Evolutionary conservation across 2,113 vertebrate species (phyloP).

Genomic region (Paralichthys olivaceus): DNA sequence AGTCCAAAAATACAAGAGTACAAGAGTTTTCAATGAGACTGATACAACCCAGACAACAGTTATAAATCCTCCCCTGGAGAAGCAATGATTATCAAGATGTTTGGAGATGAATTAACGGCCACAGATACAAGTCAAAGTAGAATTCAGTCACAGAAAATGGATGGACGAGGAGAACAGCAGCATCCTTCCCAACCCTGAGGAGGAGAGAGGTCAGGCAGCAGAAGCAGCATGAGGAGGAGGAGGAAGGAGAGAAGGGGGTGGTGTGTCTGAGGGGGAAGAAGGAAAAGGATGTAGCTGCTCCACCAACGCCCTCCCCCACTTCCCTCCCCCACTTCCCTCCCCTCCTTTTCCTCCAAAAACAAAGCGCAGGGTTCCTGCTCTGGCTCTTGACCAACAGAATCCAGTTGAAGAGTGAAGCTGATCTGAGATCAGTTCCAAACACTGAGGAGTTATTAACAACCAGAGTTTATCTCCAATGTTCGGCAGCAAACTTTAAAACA

Average conservation of each 20-base stretch:
- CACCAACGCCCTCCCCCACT: conserved; percentile 59
- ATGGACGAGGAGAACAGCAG: too few species aligned
- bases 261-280: conserved; percentile 30
- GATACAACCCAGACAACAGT: too few species aligned
- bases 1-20: too few species aligned
- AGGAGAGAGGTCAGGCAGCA: too few species aligned
- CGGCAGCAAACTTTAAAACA: too few species aligned
- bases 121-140: background rate
- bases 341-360: conserved; percentile 71
- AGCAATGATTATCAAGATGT: background rate
- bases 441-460: too few species aligned
- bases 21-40: too few species aligned
- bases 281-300: conserved; percentile 75
- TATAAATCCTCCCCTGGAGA: too few species aligned
- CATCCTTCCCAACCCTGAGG: too few species aligned
- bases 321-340: conserved; percentile 68
- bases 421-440: too few species aligned
- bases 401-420: too few species aligned
- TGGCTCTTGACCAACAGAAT: conserved; percentile 53
- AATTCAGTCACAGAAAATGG: background rate
- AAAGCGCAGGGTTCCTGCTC: conserved; percentile 71
- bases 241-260: conserved; percentile 29
- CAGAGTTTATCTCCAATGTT: too few species aligned
- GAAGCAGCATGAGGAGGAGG: background rate
- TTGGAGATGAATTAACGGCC: background rate